Percentiles rank a stretch among this genome's conserved stretches.
Conservation (phyloP, 1,140 invertebrate genomes). For the Bemisia tabaci region DNA sequence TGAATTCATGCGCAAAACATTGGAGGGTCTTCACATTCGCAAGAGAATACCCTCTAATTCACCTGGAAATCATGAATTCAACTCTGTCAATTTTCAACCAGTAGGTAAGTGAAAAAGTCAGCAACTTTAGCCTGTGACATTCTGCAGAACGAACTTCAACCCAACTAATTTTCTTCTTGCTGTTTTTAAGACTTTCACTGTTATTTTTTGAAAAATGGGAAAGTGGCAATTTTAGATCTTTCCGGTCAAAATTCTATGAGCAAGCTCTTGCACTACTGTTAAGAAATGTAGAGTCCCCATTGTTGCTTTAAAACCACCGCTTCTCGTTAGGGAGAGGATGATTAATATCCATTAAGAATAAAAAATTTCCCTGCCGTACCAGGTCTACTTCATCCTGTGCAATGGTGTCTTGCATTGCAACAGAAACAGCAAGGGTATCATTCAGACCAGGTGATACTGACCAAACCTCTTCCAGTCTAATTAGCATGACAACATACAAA, state of each 20-base stretch:
- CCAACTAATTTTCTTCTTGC: background rate
- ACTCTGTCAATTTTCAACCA: slow-evolving; percentile 1
- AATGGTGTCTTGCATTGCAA: background rate
- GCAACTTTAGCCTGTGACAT: background rate
- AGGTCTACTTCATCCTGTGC: background rate
- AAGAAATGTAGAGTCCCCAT: no score
- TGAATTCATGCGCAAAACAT: slow-evolving; percentile 17
- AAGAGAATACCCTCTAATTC: slow-evolving; percentile 7
- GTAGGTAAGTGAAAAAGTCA: background rate
- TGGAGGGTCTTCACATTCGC: slow-evolving; percentile 14
- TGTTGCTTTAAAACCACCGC: no score
- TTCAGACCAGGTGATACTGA: no score
- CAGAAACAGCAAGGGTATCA: no score
- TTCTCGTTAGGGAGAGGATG: no score
- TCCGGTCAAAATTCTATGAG: background rate
- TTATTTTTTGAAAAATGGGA: background rate
- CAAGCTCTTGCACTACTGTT: no score
- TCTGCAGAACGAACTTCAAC: no score
- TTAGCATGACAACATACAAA: no score
- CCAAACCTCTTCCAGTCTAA: no score
- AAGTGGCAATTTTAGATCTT: background rate
- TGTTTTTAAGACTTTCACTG: background rate
- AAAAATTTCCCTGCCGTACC: background rate
- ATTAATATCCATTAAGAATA: background rate
- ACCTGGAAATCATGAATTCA: background rate